A percentile compares a stretch with the other conserved stretches of the same genome.
Evolutionary conservation across 2,888 invertebrate species (phyloP).

Genomic region (Orthonevra nobilis): DNA sequence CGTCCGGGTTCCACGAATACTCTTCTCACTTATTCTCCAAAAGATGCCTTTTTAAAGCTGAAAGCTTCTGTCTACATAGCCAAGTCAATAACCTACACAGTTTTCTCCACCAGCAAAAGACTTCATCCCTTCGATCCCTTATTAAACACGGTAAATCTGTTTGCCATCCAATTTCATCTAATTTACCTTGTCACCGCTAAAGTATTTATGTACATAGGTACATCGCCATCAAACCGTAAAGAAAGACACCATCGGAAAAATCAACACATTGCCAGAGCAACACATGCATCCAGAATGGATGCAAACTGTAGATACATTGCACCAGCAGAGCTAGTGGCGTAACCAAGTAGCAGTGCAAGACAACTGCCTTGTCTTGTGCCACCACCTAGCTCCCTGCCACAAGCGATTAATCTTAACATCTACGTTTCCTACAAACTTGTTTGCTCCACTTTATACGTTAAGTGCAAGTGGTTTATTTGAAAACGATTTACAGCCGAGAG

Average conservation of each 20-base stretch:
- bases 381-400: conserved; percentile 44
- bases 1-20: too few species aligned
- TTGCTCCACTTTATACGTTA: conserved; percentile 62
- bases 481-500: conserved; percentile 60
- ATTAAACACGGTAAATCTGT: conserved; percentile 8
- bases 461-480: conserved; percentile 66
- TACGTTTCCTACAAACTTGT: conserved; percentile 61
- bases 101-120: too few species aligned
- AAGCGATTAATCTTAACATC: conserved; percentile 68
- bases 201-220: neutral
- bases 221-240: neutral
- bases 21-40: too few species aligned
- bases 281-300: conserved; percentile 1
- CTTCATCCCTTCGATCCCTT: neutral
- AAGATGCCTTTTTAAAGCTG: too few species aligned
- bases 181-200: conserved; percentile 28
- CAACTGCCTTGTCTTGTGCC: conserved; percentile 64
- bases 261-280: conserved; percentile 34
- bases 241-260: conserved; percentile 2
- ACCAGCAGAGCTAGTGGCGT: too few species aligned
- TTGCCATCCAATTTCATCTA: conserved; percentile 17
- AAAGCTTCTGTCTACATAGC: too few species aligned
- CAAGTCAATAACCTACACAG: too few species aligned
- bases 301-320: conserved; percentile 6
- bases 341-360: conserved; percentile 31